phyloP scores from a whole-genome alignment of 2,113 vertebrate species.

The Dolichallabes microphthalmus region DNA sequence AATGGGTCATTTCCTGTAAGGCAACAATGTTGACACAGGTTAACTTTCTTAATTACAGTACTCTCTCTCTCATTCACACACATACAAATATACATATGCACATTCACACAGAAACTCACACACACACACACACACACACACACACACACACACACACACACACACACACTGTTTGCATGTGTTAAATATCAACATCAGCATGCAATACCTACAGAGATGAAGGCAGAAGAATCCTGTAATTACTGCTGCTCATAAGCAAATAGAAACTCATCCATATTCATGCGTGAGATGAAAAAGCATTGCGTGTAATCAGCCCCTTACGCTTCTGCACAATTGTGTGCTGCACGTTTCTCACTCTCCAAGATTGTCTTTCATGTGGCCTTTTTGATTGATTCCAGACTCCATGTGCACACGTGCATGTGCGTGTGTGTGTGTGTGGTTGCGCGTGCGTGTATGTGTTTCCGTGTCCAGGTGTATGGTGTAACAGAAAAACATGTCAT shows the following conservation, averaged over 20 bases:
- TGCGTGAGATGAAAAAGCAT: constrained; percentile 28
- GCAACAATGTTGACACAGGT: constrained; percentile 25
- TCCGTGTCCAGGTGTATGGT: constrained; percentile 20
- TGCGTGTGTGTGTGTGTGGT: constrained; percentile 9
- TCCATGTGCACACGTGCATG: background rate
- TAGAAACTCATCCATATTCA: constrained; percentile 37
- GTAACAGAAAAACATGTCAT: constrained; percentile 3
- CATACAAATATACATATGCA: background rate
- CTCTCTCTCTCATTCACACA: constrained; percentile 3
- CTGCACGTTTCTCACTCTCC: constrained; percentile 21
- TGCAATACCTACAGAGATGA: constrained; percentile 19
- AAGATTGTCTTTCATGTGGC: constrained; percentile 38
- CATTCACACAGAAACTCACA: background rate
- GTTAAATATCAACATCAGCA: constrained; percentile 32
- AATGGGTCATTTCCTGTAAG: constrained; percentile 90
- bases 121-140: constrained; percentile 17
- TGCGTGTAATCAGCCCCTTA: constrained; percentile 27
- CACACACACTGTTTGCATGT: constrained; percentile 18
- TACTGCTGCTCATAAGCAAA: constrained; percentile 39
- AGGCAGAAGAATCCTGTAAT: constrained; percentile 31
- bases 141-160: constrained; percentile 20
- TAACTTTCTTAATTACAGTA: background rate
- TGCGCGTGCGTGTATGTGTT: constrained; percentile 15
- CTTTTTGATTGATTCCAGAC: constrained; percentile 24
- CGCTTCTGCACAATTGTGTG: constrained; percentile 26